Evolutionary conservation across 2,888 invertebrate genomes (phyloP).

Genomic region (Baccha elongata): DNA sequence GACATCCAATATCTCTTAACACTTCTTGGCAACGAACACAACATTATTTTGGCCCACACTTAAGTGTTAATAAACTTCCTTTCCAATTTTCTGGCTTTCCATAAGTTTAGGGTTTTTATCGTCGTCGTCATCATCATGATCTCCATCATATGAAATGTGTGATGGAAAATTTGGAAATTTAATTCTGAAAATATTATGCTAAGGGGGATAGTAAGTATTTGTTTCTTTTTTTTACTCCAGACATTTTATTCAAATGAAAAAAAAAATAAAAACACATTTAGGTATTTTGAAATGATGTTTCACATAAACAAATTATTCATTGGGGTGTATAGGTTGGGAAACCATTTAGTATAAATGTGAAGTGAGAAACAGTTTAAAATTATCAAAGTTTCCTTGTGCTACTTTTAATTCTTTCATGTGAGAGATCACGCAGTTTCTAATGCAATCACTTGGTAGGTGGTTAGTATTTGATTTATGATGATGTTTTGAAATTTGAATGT

Average conservation of each 20-base stretch:
- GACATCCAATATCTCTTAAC: constrained; percentile 16
- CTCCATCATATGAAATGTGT: constrained; percentile 8
- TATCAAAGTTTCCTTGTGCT: constrained; percentile 15
- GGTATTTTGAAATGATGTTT: constrained; percentile 30
- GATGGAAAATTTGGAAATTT: constrained; percentile 5
- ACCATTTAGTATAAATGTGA: constrained; percentile 14
- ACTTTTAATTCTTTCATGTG: constrained; percentile 1
- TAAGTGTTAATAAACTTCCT: constrained; percentile 50
- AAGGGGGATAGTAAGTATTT: constrained; percentile 11
- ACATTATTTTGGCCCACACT: constrained; percentile 29
- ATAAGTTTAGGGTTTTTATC: constrained; percentile 51
- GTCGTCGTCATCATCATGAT: background rate
- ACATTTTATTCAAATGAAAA: background rate
- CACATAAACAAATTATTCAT: constrained; percentile 21
- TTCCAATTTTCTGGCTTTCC: constrained; percentile 22
- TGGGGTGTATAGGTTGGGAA: constrained; percentile 52
- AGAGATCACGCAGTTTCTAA: background rate
- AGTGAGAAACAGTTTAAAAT: constrained; percentile 14
- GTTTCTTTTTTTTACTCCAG: background rate
- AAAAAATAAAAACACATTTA: constrained; percentile 27
- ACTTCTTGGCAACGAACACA: constrained; percentile 14
- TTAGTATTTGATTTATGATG: constrained; percentile 17
- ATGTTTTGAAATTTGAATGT: constrained; percentile 3
- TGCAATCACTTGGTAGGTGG: background rate
- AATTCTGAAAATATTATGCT: constrained; percentile 2